These are phyloP conservation scores for Clanis bilineata DNA, from an alignment of 2,888 invertebrate species.

Conservation along the genomic window DNA sequence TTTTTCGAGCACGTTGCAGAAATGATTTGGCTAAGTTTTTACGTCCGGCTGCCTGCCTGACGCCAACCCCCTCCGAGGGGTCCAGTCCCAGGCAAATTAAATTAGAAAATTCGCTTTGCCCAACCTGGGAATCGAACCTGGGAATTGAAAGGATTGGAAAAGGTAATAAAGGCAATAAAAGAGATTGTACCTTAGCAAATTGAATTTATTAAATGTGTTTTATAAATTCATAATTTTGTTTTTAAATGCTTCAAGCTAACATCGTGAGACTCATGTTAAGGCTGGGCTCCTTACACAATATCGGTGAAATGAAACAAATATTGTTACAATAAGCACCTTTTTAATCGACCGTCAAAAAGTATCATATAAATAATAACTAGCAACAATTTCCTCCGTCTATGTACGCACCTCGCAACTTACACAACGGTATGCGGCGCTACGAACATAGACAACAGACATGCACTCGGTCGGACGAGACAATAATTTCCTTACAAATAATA, in stretches of 20 bases:
- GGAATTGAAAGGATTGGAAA: too few species aligned
- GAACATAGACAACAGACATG: constrained; percentile 57
- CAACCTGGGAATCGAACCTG: too few species aligned
- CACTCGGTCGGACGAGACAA: constrained; percentile 53
- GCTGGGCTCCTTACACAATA: not conserved
- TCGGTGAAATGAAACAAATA: constrained; percentile 36
- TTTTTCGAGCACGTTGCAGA: too few species aligned
- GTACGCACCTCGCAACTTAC: constrained; percentile 42
- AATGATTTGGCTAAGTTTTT: too few species aligned
- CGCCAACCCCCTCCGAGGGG: too few species aligned
- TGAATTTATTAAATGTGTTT: constrained; percentile 1
- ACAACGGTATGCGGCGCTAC: constrained; percentile 56
- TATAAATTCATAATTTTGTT: not conserved
- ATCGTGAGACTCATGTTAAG: not conserved
- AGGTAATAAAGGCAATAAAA: not conserved
- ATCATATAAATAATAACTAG: constrained; percentile 70
- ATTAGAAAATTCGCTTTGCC: too few species aligned
- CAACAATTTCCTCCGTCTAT: constrained; percentile 61
- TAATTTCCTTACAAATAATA: constrained; percentile 63
- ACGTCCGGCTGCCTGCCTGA: too few species aligned
- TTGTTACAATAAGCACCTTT: constrained; percentile 74
- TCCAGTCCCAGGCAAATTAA: too few species aligned
- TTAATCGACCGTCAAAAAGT: constrained; percentile 76
- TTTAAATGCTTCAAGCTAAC: constrained; percentile 4
- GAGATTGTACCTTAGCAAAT: not conserved